Percentiles rank a stretch among this genome's conserved stretches.
Evolutionary conservation across 2,113 vertebrate species (phyloP).

Genomic region (Rhineura floridana): DNA sequence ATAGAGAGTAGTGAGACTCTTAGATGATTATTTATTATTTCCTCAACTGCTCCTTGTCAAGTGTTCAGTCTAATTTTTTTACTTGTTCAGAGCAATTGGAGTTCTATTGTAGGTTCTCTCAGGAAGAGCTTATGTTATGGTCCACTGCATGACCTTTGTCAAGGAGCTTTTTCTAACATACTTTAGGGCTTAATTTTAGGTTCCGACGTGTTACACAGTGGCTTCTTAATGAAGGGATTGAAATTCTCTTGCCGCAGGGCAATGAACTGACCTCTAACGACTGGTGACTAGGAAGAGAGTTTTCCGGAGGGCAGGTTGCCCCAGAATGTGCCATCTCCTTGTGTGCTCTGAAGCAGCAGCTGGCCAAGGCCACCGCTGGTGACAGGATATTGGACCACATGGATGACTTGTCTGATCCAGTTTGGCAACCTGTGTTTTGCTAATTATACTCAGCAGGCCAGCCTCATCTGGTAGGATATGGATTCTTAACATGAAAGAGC

Average conservation of each 20-base stretch:
- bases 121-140: conserved; percentile 31
- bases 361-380: background rate
- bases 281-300: conserved; percentile 35
- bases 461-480: background rate
- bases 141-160: conserved; percentile 19
- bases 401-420: background rate
- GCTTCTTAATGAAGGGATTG: conserved; percentile 57
- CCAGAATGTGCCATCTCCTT: conserved; percentile 16
- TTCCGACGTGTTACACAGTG: conserved; percentile 44
- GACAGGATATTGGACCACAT: conserved; percentile 29
- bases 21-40: conserved; percentile 42
- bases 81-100: conserved; percentile 53
- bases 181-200: conserved; percentile 52
- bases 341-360: background rate
- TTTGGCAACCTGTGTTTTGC: conserved; percentile 15
- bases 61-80: conserved; percentile 62
- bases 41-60: conserved; percentile 54
- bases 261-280: conserved; percentile 47
- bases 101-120: background rate
- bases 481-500: background rate
- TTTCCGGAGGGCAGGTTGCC: background rate
- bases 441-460: conserved; percentile 12
- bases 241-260: conserved; percentile 46
- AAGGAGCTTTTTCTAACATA: conserved; percentile 57
- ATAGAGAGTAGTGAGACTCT: too few relatives aligned